Conservation (phyloP, 2,888 invertebrate species). For the Pollenia amentaria region DNA sequence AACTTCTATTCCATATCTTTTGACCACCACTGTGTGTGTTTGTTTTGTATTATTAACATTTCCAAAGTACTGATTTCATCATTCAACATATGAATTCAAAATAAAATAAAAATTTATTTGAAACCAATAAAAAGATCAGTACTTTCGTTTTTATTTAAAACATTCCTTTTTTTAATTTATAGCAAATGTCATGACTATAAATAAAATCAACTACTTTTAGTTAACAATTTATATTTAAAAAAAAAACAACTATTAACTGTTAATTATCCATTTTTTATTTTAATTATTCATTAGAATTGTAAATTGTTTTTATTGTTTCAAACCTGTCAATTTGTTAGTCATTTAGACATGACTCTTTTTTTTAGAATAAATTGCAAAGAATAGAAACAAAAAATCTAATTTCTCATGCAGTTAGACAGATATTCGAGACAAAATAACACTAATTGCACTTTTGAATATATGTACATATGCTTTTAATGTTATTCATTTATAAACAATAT, state of each 20-base stretch:
- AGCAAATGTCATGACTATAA: not conserved
- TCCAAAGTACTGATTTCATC: no score
- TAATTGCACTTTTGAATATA: not conserved
- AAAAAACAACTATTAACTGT: conserved; percentile 5
- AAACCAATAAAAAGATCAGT: no score
- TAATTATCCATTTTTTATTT: conserved; percentile 2
- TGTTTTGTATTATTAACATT: no score
- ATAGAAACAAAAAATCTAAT: not conserved
- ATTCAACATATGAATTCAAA: no score
- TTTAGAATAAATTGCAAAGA: not conserved
- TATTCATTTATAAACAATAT: conserved; percentile 5
- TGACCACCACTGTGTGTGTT: no score
- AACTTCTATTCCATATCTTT: no score
- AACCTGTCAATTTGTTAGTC: not conserved
- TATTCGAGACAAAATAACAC: conserved; percentile 4
- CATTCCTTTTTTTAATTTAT: not conserved
- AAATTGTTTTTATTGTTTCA: conserved; percentile 25
- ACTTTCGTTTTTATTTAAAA: not conserved
- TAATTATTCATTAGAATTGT: conserved; percentile 30
- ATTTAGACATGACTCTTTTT: conserved; percentile 16
- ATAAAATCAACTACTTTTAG: no score
- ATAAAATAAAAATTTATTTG: no score
- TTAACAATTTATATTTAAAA: not conserved
- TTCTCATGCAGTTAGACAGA: not conserved
- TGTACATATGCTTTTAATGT: not conserved